Evolutionary conservation across 2,113 vertebrate species (phyloP), one percentile per base, ranked within the genome.

Genomic region (Mungos mungo): DNA sequence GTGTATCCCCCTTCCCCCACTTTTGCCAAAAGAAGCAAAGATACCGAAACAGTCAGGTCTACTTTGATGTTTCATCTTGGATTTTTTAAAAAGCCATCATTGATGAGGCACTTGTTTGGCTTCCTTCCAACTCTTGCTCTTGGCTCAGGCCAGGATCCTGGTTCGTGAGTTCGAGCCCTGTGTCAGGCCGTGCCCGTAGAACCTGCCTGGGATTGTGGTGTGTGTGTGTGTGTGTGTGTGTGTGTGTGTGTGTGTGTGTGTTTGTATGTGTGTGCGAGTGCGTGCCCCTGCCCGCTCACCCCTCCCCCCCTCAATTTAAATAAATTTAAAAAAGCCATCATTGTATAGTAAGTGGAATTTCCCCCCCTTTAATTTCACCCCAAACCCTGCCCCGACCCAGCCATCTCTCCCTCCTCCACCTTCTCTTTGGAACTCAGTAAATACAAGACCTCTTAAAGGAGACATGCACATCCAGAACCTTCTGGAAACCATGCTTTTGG

Each of bases 341-440:
- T 57, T 18, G 38, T 66, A 25, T 66, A 19, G 41, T 21, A 25
- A 45, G 23, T 41, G 77, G 54, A 35, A 71, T 60, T 57, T 54
- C 12, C 1, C 54, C 41, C 57, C 41, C 41, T 88, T 71, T 47
- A 5, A 38, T 80, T 50, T 76, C 14, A 60, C 63, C 65, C 31
- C 3, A 10, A 14, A 2, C 23, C 11, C 38, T 21, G 10, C 8
- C 31, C n/a, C 10, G 1, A 6, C 23, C 31, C 29, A 3, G 35
- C 11, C 23, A 31, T 15, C 13, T 29, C 3, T 47, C 21, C 57
- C 57, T 74, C 50, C 1, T 19, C 4, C 54, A 8, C 19, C 2
- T 82, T 65, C 74, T 84, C 50, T 92, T 38, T n/a, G 23, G 50
- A 95, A 60, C 33, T 84, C 41, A 27, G n/a, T 54, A 50, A 38